phyloP scores from a whole-genome alignment of 2,113 vertebrate species.

The Poeciliopsis occidentalis region DNA sequence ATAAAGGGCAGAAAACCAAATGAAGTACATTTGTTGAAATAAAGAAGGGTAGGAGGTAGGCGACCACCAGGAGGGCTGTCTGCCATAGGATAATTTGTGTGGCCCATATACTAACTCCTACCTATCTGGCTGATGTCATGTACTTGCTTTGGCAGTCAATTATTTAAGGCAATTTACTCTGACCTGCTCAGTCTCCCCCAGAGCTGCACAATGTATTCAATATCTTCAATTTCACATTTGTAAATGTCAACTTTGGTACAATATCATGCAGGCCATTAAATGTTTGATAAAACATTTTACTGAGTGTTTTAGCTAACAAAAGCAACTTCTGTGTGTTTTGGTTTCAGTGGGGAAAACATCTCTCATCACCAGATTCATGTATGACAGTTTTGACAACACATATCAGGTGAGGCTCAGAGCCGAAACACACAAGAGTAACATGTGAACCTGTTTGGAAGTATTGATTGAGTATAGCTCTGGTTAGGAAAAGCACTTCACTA shows the following conservation, averaged over 20 bases:
- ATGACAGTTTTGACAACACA: slow-evolving; percentile 84
- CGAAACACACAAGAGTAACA: neutral
- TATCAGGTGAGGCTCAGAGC: slow-evolving; percentile 75
- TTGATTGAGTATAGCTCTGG: neutral
- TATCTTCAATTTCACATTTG: neutral
- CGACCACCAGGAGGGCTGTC: too few species aligned
- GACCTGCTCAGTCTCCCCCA: neutral
- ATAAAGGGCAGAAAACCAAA: neutral
- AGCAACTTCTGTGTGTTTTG: slow-evolving; percentile 25
- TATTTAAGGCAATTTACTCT: neutral
- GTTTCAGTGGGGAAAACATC: slow-evolving; percentile 83
- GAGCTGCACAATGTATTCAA: neutral
- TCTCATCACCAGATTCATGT: slow-evolving; percentile 84
- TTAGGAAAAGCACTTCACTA: neutral
- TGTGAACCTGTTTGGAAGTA: neutral
- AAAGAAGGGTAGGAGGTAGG: too few species aligned
- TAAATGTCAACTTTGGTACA: neutral
- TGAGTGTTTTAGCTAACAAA: neutral
- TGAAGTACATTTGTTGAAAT: neutral
- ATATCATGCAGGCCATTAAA: neutral
- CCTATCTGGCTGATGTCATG: neutral
- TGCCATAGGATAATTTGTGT: neutral
- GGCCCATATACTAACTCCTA: neutral
- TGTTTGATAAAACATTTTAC: neutral
- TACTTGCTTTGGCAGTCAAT: neutral